Conservation (phyloP, 2,113 vertebrate genomes). For the Sitta europaea region DNA sequence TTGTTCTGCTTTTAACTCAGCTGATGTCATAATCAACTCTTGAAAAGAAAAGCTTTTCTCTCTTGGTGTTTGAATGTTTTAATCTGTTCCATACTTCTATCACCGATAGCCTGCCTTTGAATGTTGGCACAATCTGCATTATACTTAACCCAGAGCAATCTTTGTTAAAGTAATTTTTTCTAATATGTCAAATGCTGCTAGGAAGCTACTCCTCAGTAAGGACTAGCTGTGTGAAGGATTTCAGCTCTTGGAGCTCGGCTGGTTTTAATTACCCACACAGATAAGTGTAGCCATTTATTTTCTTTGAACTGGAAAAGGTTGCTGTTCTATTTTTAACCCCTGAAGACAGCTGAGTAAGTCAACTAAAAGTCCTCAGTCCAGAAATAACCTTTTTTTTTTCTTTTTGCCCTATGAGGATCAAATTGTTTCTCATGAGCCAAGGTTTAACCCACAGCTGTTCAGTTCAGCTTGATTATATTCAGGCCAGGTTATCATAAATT, state of each 20-base stretch:
- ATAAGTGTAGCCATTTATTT: conserved; percentile 55
- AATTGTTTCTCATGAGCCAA: background rate
- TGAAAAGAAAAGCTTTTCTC: background rate
- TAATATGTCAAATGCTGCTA: background rate
- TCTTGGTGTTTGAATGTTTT: background rate
- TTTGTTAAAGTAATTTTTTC: background rate
- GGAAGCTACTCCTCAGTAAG: background rate
- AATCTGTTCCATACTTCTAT: background rate
- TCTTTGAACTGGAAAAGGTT: conserved; percentile 50
- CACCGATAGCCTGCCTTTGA: background rate
- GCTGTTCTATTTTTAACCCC: conserved; percentile 59
- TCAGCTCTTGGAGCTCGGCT: conserved; percentile 14
- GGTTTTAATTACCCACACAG: conserved; percentile 42
- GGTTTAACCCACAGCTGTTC: background rate
- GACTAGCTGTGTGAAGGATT: background rate
- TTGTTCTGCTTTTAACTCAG: background rate
- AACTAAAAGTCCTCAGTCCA: background rate
- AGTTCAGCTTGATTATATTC: background rate
- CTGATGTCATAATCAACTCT: background rate
- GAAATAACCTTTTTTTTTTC: background rate
- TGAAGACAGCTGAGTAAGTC: conserved; percentile 1
- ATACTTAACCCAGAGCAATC: background rate
- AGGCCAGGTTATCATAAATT: background rate
- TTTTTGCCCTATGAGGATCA: background rate
- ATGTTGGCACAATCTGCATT: background rate